These are phyloP conservation scores for Latrodectus elegans DNA, from an alignment of 2,888 invertebrate species.

Conservation along the genomic window DNA sequence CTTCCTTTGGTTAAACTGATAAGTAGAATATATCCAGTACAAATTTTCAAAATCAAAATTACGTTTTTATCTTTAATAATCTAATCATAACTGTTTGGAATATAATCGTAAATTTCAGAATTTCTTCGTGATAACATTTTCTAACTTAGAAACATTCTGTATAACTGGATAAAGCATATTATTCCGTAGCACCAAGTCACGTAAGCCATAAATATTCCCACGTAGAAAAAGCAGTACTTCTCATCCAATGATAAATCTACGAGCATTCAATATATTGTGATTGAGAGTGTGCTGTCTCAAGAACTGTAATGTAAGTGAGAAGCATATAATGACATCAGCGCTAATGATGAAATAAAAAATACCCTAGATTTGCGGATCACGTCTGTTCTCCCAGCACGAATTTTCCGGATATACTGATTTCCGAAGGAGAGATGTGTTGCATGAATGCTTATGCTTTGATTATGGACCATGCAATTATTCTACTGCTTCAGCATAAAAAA, in stretches of 20 bases:
- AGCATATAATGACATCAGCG: background rate
- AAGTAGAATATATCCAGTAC: too few species aligned
- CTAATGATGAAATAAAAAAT: background rate
- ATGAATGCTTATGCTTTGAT: slow-evolving; percentile 3
- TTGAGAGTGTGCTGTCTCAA: background rate
- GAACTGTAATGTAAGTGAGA: background rate
- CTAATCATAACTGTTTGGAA: too few species aligned
- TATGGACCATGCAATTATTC: background rate
- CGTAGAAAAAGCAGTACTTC: background rate
- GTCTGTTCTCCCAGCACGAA: background rate
- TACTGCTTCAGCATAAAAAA: too few species aligned
- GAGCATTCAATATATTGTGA: background rate
- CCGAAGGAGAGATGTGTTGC: background rate
- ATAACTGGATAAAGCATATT: background rate
- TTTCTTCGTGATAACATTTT: background rate
- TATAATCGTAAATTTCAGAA: too few species aligned
- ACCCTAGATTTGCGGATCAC: background rate
- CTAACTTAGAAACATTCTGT: background rate
- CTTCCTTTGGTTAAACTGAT: too few species aligned
- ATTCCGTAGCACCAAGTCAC: background rate
- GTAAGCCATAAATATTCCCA: background rate
- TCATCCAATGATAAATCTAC: background rate
- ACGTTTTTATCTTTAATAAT: too few species aligned
- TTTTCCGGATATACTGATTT: background rate
- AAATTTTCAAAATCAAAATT: too few species aligned